phyloP scores from a whole-genome alignment of 2,888 invertebrate species.

The Drosophila pegasa region DNA sequence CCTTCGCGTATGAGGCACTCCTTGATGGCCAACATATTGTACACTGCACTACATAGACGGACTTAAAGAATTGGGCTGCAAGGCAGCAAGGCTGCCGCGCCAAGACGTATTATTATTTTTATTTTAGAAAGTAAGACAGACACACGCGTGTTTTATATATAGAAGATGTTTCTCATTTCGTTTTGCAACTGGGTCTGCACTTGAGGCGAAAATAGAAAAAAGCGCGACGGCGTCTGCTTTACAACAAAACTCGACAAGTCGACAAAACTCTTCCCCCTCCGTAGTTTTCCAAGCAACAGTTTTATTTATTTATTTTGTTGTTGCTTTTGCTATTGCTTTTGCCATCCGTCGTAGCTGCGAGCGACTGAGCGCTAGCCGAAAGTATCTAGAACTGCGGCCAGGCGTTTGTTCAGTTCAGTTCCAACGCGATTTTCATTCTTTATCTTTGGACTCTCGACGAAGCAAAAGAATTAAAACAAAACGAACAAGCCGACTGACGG shows the following conservation, averaged over 20 bases:
- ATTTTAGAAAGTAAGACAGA: conserved; percentile 72
- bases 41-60: conserved; percentile 28
- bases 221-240: conserved; percentile 69
- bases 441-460: conserved; percentile 62
- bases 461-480: conserved; percentile 79
- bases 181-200: conserved; percentile 60
- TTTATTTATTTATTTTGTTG: conserved; percentile 51
- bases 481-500: conserved; percentile 39
- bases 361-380: conserved; percentile 65
- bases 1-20: conserved; percentile 83
- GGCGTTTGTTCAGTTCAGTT: conserved; percentile 35
- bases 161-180: conserved; percentile 32
- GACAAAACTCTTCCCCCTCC: conserved; percentile 29
- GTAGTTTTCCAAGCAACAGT: conserved; percentile 51
- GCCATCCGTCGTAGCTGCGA: conserved; percentile 67
- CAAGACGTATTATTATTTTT: conserved; percentile 40
- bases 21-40: conserved; percentile 81
- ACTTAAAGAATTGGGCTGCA: conserved; percentile 40
- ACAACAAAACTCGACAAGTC: conserved; percentile 54
- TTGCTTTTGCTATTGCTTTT: neutral
- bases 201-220: conserved; percentile 79
- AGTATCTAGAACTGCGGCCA: conserved; percentile 80
- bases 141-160: conserved; percentile 60
- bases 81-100: conserved; percentile 37
- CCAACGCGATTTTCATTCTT: conserved; percentile 61